These are phyloP conservation scores for Laticauda laticaudata DNA, from an alignment of 2,113 vertebrate genomes.

Conservation along the genomic window DNA sequence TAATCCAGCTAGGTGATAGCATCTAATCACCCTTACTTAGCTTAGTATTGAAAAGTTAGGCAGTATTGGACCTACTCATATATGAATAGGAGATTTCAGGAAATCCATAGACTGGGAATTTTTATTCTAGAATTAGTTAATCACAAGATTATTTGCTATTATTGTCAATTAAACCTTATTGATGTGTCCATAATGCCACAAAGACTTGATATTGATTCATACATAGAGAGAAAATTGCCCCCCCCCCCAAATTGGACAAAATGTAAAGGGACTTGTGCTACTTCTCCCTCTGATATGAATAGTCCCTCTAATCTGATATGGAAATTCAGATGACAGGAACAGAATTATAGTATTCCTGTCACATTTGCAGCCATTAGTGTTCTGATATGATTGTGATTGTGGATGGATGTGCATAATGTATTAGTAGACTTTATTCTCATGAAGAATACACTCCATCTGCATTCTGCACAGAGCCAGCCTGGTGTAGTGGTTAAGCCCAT, in stretches of 20 bases:
- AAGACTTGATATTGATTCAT: background rate
- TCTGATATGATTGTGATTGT: background rate
- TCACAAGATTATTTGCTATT: background rate
- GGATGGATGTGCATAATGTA: background rate
- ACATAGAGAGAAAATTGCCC: slow-evolving; percentile 19
- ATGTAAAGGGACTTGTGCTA: slow-evolving; percentile 35
- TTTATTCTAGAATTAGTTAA: background rate
- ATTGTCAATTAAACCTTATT: background rate
- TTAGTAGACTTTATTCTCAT: background rate
- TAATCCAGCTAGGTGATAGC: background rate
- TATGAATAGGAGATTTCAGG: background rate
- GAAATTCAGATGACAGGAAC: slow-evolving; percentile 29
- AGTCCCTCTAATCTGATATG: background rate
- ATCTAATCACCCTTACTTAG: background rate
- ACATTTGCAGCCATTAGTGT: slow-evolving; percentile 8
- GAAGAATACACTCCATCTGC: no score
- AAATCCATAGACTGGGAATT: background rate
- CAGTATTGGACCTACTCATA: background rate
- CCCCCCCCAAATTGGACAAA: slow-evolving; percentile 33
- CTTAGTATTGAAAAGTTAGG: background rate
- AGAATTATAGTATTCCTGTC: slow-evolving; percentile 26
- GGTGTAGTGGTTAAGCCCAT: background rate
- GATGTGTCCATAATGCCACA: background rate
- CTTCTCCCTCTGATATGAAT: slow-evolving; percentile 31
- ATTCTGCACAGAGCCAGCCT: background rate